Evolutionary conservation across 2,797 vertebrate species (phyloP).

Genomic region (Yasuhikotakia modesta): DNA sequence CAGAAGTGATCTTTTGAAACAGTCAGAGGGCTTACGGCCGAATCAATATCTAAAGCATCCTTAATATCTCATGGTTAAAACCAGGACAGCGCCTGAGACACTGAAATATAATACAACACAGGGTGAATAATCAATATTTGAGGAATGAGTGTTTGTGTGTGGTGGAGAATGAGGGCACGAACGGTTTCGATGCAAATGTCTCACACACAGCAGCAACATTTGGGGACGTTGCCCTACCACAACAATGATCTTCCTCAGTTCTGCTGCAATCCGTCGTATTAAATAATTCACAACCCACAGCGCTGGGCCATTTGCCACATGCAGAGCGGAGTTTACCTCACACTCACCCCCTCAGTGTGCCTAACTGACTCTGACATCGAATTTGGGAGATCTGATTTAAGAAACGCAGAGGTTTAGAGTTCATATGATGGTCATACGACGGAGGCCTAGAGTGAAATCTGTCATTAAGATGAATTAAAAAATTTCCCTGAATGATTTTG

Average conservation of each 20-base stretch:
- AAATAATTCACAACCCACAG: conserved; percentile 77
- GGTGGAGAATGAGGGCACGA: neutral
- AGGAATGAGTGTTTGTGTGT: neutral
- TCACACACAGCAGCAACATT: neutral
- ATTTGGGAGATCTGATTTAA: neutral
- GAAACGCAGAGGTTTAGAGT: neutral
- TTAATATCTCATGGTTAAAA: neutral
- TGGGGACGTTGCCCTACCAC: conserved; percentile 4
- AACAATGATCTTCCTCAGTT: conserved; percentile 55
- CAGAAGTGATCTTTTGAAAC: neutral
- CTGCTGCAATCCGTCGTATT: conserved; percentile 72
- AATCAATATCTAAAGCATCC: neutral
- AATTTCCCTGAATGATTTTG: too few species aligned
- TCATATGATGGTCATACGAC: neutral
- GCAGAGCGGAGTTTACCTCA: conserved; percentile 38
- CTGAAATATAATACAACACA: neutral
- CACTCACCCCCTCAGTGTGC: neutral
- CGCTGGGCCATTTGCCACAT: conserved; percentile 57
- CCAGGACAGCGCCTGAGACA: neutral
- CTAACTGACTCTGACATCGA: neutral
- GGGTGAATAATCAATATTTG: neutral
- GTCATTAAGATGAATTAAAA: too few species aligned
- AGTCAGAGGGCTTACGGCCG: neutral
- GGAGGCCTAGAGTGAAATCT: too few species aligned
- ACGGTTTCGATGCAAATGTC: conserved; percentile 15